Percentiles rank a stretch among this genome's conserved stretches.
Evolutionary conservation across 2,888 invertebrate genomes (phyloP).

Genomic region (Copidosoma aretas): DNA sequence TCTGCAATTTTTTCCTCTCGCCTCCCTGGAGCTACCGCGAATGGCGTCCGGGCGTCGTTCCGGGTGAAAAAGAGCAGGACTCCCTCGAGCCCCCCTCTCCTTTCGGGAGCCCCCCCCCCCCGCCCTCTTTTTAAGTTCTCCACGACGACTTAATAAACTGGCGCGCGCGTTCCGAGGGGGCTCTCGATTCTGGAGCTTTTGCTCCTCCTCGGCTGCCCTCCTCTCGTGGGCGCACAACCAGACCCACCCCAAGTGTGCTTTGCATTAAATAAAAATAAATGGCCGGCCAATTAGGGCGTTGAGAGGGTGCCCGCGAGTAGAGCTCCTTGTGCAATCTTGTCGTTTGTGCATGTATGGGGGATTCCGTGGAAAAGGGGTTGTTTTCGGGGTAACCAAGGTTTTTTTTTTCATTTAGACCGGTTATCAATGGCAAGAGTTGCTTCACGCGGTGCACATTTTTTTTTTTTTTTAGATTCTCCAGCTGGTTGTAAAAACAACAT

Average conservation of each 20-base stretch:
- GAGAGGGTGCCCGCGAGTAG: constrained; percentile 12
- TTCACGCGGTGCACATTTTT: too few species aligned
- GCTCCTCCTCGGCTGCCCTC: background rate
- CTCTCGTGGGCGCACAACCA: constrained; percentile 3
- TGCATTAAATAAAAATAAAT: constrained; percentile 31
- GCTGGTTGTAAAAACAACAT: too few species aligned
- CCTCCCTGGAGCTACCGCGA: background rate
- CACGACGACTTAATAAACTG: constrained; percentile 45
- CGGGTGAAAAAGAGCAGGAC: background rate
- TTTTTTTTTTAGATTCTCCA: too few species aligned
- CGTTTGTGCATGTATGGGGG: background rate
- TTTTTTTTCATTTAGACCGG: background rate
- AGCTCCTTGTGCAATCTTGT: too few species aligned
- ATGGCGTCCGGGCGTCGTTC: background rate
- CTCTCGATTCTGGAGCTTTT: too few species aligned
- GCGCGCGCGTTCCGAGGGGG: constrained; percentile 24
- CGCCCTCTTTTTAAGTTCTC: too few species aligned
- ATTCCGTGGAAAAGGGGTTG: background rate
- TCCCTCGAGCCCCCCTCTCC: constrained; percentile 35
- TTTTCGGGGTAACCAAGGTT: background rate
- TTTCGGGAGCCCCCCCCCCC: background rate
- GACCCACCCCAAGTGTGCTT: constrained; percentile 25
- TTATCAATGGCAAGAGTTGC: too few species aligned
- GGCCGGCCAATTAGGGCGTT: constrained; percentile 29
- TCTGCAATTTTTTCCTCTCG: too few species aligned